Evolutionary conservation across 2,888 invertebrate species (phyloP).

Genomic region (Ectropis crepuscularia): DNA sequence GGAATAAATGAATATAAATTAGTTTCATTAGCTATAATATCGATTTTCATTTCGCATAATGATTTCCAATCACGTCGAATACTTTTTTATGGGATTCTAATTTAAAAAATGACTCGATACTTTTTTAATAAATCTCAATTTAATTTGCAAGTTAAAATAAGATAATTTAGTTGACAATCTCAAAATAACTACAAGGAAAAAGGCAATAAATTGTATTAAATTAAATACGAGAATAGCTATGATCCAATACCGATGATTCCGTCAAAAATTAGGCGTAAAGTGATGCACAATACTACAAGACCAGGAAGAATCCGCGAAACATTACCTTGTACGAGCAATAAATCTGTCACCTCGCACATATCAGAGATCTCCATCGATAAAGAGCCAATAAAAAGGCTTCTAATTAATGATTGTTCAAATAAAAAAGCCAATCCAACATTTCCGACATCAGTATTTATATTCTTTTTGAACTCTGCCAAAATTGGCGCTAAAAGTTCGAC

Average conservation of each 20-base stretch:
- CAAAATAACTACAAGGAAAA: conserved; percentile 3
- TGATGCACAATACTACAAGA: conserved; percentile 56
- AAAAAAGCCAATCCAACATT: conserved; percentile 66
- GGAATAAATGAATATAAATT: no score
- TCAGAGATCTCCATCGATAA: conserved; percentile 71
- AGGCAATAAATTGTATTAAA: conserved; percentile 4
- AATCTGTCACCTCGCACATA: conserved; percentile 76
- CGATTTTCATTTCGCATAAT: no score
- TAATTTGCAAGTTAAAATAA: background rate
- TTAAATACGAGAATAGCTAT: conserved; percentile 18
- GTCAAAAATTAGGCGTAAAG: conserved; percentile 52
- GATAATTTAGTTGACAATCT: background rate
- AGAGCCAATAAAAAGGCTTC: conserved; percentile 73
- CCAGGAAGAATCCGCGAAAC: conserved; percentile 68
- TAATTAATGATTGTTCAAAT: conserved; percentile 79
- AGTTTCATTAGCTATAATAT: no score
- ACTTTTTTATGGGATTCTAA: no score
- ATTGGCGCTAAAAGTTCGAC: conserved; percentile 60
- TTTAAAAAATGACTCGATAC: no score
- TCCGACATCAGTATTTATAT: conserved; percentile 72
- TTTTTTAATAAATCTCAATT: no score
- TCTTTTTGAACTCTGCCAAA: conserved; percentile 58
- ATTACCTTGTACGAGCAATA: conserved; percentile 73
- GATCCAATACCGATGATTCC: conserved; percentile 12
- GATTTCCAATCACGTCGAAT: no score